Evolutionary conservation across 1,140 invertebrate genomes (phyloP).

Genomic region (Drosophila arizonae): DNA sequence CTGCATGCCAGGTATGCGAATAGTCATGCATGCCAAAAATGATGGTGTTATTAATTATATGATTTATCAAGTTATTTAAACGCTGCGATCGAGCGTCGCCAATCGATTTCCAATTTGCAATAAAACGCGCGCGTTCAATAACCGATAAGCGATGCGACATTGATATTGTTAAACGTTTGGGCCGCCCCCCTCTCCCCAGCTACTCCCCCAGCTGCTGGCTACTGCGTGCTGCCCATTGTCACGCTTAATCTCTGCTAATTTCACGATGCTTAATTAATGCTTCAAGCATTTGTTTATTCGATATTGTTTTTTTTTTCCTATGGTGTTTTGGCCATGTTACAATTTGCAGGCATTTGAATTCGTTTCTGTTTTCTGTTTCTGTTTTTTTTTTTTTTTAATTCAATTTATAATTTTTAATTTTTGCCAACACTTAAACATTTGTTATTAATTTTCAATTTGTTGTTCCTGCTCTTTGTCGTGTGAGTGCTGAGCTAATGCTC

Average conservation of each 20-base stretch:
- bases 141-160: slow-evolving; percentile 59
- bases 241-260: slow-evolving; percentile 32
- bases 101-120: slow-evolving; percentile 44
- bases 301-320: slow-evolving; percentile 22
- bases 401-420: background rate
- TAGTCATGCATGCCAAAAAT: slow-evolving; percentile 41
- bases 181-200: background rate
- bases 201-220: background rate
- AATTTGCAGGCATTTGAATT: slow-evolving; percentile 43
- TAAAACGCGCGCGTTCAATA: slow-evolving; percentile 48
- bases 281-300: slow-evolving; percentile 23
- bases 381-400: slow-evolving; percentile 16
- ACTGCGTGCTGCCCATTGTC: background rate
- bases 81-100: slow-evolving; percentile 17
- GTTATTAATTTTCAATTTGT: slow-evolving; percentile 46
- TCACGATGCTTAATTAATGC: slow-evolving; percentile 37
- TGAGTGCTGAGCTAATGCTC: slow-evolving; percentile 57
- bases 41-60: slow-evolving; percentile 38
- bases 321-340: slow-evolving; percentile 55
- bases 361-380: slow-evolving; percentile 39
- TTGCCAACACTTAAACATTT: slow-evolving; percentile 34
- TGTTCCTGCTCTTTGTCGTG: slow-evolving; percentile 71
- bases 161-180: slow-evolving; percentile 34
- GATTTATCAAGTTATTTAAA: slow-evolving; percentile 42
- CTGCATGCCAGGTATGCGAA: slow-evolving; percentile 34